Conservation (phyloP, 2,113 vertebrate species). For the Paraplagusia blochii region DNA sequence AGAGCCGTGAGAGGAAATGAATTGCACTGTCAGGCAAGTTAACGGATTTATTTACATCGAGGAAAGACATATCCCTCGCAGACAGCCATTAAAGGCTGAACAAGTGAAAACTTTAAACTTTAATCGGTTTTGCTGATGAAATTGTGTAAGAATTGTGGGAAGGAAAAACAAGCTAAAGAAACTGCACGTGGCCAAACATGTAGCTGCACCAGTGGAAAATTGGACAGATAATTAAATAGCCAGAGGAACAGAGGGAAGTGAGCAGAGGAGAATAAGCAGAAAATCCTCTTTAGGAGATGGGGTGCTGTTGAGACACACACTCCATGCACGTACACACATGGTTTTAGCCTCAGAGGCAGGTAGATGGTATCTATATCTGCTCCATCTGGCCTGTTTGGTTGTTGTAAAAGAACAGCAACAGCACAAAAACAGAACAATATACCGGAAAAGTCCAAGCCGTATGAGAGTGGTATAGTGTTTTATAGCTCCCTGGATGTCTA, state of each 20-base stretch:
- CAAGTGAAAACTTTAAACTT: slow-evolving; percentile 25
- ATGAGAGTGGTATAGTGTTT: too few relatives aligned
- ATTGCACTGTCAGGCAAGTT: slow-evolving; percentile 68
- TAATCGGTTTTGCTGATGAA: slow-evolving; percentile 39
- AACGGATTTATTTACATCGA: slow-evolving; percentile 70
- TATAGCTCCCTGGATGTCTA: too few relatives aligned
- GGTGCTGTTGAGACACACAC: slow-evolving; percentile 12
- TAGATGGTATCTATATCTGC: slow-evolving; percentile 1
- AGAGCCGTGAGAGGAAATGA: slow-evolving; percentile 62
- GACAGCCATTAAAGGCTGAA: slow-evolving; percentile 45
- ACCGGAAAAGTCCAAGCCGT: too few relatives aligned
- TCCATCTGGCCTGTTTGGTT: slow-evolving; percentile 11
- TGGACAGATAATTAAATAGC: slow-evolving; percentile 39
- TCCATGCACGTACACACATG: not conserved
- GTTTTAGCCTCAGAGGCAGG: slow-evolving; percentile 17
- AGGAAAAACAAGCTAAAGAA: too few relatives aligned
- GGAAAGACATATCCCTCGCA: slow-evolving; percentile 51
- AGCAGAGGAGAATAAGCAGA: slow-evolving; percentile 47
- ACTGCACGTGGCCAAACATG: not conserved
- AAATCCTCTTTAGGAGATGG: slow-evolving; percentile 53
- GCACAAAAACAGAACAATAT: not conserved
- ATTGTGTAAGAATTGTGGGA: slow-evolving; percentile 17
- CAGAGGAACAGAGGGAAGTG: slow-evolving; percentile 16
- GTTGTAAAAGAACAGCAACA: not conserved
- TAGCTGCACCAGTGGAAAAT: slow-evolving; percentile 23